Conservation (phyloP, 1,140 invertebrate species). For the Lepidurus arcticus region DNA sequence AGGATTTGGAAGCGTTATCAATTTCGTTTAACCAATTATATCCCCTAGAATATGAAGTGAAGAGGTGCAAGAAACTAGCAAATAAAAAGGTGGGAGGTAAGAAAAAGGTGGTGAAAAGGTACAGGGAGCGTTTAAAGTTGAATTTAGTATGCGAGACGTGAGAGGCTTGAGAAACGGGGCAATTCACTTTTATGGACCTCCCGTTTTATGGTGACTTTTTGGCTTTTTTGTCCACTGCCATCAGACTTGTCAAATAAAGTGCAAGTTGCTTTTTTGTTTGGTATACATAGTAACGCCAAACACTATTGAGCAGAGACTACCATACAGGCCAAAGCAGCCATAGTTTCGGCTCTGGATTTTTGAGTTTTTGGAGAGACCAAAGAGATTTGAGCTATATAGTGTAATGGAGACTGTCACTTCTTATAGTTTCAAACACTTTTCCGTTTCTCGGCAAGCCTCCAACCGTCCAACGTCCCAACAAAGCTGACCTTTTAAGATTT, state of each 20-base stretch:
- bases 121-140: not conserved
- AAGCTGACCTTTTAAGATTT: not conserved
- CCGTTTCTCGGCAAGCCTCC: too few species aligned
- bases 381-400: too few species aligned
- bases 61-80: not conserved
- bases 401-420: too few species aligned
- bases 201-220: conserved; percentile 13
- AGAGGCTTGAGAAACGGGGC: conserved; percentile 16
- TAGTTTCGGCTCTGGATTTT: not conserved
- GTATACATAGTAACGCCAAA: conserved; percentile 15
- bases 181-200: conserved; percentile 22
- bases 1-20: too few species aligned
- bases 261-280: not conserved
- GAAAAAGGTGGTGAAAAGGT: not conserved
- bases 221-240: not conserved
- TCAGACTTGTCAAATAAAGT: conserved; percentile 22
- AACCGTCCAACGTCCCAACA: too few species aligned
- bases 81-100: not conserved
- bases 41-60: too few species aligned
- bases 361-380: not conserved
- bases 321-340: not conserved
- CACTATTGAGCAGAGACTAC: conserved; percentile 6
- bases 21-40: too few species aligned
- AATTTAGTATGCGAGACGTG: conserved; percentile 5
- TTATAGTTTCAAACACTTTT: too few species aligned